Evolutionary conservation across 2,888 invertebrate genomes (phyloP).

Genomic region (Trichopria drosophilae): DNA sequence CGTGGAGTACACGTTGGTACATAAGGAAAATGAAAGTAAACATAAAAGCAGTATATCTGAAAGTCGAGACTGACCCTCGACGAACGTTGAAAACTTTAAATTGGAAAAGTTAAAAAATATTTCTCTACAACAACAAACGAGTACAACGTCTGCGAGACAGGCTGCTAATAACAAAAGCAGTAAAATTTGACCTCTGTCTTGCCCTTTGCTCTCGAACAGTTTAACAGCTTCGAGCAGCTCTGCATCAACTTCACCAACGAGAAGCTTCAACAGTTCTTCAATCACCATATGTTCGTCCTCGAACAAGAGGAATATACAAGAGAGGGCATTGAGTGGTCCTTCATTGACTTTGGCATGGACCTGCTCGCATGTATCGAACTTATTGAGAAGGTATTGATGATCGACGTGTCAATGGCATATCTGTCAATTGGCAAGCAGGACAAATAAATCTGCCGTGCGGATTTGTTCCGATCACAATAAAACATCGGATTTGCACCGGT

Average conservation of each 20-base stretch:
- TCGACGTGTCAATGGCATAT: background rate
- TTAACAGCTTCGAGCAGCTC: constrained; percentile 96
- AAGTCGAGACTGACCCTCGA: too few relatives aligned
- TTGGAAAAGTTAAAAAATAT: too few relatives aligned
- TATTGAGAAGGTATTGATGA: constrained; percentile 79
- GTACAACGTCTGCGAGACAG: too few relatives aligned
- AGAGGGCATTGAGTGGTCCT: constrained; percentile 93
- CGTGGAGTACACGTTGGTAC: too few relatives aligned
- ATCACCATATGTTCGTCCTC: constrained; percentile 97
- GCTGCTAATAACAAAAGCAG: constrained; percentile 37
- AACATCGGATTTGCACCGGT: too few relatives aligned
- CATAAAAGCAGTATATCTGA: too few relatives aligned
- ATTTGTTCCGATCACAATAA: too few relatives aligned
- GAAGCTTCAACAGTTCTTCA: constrained; percentile 97
- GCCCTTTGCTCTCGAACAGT: constrained; percentile 61
- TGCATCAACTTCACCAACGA: constrained; percentile 99
- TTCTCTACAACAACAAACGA: too few relatives aligned
- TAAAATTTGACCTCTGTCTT: constrained; percentile 39
- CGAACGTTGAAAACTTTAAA: too few relatives aligned
- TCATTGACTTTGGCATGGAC: constrained; percentile 98
- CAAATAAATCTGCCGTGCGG: too few relatives aligned
- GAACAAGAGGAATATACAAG: constrained; percentile 96
- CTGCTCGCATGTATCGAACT: constrained; percentile 93
- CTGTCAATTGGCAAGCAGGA: background rate
- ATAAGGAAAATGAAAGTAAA: too few relatives aligned